A percentile compares a stretch with the other conserved stretches of the same genome.
Conservation (phyloP, 2,113 vertebrate species). For the Neodontobutis hainanensis region DNA sequence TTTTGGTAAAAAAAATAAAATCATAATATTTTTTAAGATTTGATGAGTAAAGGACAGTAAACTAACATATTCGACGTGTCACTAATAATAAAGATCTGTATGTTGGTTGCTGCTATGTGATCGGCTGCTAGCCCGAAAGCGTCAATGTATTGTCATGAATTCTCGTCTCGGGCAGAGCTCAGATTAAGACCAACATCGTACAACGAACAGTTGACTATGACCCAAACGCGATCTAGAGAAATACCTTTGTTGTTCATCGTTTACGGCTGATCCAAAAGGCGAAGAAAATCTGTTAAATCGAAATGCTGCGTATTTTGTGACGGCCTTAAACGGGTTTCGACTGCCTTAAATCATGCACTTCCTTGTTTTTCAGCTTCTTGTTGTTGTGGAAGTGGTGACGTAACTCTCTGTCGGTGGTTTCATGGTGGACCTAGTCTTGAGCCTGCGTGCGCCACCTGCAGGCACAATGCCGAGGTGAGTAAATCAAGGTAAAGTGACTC, state of each 20-base stretch:
- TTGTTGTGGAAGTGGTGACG: constrained; percentile 77
- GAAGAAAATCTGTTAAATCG: constrained; percentile 31
- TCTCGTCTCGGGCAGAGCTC: constrained; percentile 37
- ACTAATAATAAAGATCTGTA: background rate
- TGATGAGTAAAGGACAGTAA: background rate
- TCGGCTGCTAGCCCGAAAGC: constrained; percentile 3
- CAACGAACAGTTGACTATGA: constrained; percentile 30
- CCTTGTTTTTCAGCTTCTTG: constrained; percentile 82
- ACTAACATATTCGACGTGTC: constrained; percentile 15
- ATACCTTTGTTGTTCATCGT: constrained; percentile 85
- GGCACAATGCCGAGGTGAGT: background rate
- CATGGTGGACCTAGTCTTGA: constrained; percentile 17
- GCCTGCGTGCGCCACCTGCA: constrained; percentile 38
- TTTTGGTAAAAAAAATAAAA: no score
- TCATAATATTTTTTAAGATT: no score
- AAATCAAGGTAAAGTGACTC: constrained; percentile 4
- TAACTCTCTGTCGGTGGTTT: constrained; percentile 55
- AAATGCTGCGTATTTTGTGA: constrained; percentile 56
- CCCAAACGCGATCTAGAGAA: background rate
- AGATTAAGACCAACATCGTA: constrained; percentile 25
- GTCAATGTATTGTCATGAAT: constrained; percentile 55
- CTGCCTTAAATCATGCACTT: constrained; percentile 72
- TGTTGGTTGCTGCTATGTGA: constrained; percentile 16
- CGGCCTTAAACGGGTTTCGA: constrained; percentile 65
- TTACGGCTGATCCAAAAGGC: constrained; percentile 31